phyloP scores from a whole-genome alignment of 2,797 vertebrate genomes.

The Poeciliopsis infans region DNA sequence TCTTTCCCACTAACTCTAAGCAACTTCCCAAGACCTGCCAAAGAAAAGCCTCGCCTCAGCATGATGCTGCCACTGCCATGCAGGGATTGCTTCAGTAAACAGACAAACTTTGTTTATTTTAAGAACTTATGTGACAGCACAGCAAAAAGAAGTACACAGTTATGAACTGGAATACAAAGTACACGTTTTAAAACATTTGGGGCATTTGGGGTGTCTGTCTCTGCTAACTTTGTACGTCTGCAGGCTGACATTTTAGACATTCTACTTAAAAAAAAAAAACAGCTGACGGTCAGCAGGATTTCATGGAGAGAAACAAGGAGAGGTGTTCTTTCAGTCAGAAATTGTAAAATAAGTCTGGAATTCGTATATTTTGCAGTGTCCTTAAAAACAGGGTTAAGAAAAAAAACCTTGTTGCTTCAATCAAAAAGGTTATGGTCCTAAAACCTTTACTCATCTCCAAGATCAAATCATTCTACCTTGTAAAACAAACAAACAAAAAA shows the following conservation, averaged over 20 bases:
- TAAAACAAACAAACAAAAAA: not conserved
- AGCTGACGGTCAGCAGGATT: not conserved
- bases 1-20: not conserved
- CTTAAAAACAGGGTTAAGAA: not conserved
- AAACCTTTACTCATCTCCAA: not conserved
- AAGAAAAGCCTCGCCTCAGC: not conserved
- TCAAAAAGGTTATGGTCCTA: not conserved
- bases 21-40: not conserved
- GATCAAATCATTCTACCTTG: not conserved
- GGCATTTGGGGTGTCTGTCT: not conserved
- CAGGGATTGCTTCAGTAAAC: not conserved
- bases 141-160: not conserved
- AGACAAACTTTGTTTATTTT: not conserved
- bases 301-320: not conserved
- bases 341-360: not conserved
- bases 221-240: not conserved
- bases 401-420: not conserved
- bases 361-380: not conserved
- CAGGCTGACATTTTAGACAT: not conserved
- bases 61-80: not conserved
- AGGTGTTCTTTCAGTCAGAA: not conserved
- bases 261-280: not conserved
- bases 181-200: not conserved
- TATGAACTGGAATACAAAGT: not conserved
- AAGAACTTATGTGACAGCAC: not conserved